Conservation (phyloP, 1,140 invertebrate genomes). For the Phocides pigmalion region DNA sequence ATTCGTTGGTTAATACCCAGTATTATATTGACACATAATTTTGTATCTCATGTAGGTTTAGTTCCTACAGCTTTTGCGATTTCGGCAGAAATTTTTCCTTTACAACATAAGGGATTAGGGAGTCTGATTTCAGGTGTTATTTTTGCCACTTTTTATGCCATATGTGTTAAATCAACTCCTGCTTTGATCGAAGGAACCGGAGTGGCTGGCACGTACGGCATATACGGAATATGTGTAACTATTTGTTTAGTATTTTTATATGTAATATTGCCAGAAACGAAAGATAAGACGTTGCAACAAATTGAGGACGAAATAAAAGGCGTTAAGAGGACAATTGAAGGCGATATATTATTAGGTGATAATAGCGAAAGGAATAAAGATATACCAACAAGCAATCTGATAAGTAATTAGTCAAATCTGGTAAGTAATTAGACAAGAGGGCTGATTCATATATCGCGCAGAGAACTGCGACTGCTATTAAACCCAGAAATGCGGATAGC, state of each 20-base stretch:
- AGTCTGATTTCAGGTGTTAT: constrained; percentile 46
- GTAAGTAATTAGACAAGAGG: no score
- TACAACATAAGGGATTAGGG: constrained; percentile 53
- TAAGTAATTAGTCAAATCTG: no score
- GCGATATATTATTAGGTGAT: background rate
- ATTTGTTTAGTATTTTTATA: constrained; percentile 46
- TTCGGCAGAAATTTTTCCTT: constrained; percentile 54
- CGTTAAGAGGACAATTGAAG: constrained; percentile 27
- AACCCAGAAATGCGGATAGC: no score
- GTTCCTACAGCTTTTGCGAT: constrained; percentile 49
- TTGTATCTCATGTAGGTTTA: constrained; percentile 48
- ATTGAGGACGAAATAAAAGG: constrained; percentile 57
- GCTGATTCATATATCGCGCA: no score
- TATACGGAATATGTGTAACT: constrained; percentile 41
- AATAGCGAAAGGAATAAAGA: no score
- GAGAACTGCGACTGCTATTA: no score
- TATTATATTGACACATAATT: constrained; percentile 45
- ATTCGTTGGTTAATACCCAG: constrained; percentile 39
- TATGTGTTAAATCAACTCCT: constrained; percentile 50
- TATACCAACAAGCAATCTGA: no score
- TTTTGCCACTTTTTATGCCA: constrained; percentile 46
- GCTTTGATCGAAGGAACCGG: constrained; percentile 47
- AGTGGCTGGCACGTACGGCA: constrained; percentile 46
- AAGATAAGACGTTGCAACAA: constrained; percentile 58
- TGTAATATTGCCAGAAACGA: constrained; percentile 58